Evolutionary conservation across 2,797 vertebrate species (phyloP).

Genomic region (Ataeniobius toweri): DNA sequence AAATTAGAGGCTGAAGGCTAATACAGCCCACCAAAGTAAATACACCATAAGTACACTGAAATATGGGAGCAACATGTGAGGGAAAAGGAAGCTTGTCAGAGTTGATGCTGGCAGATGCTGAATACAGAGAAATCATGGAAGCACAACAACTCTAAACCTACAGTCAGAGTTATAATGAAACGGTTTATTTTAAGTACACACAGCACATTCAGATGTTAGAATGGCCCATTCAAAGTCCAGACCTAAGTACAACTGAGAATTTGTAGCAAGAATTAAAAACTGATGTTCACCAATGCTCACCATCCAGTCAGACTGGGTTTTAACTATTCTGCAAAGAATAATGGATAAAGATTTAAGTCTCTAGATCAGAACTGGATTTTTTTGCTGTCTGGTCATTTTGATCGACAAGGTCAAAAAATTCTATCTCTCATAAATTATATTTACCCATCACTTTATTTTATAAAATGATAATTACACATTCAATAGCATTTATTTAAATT

Average conservation of each 20-base stretch:
- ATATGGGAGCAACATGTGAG: neutral
- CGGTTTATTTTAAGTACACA: neutral
- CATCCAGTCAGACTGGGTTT: neutral
- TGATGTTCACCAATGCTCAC: neutral
- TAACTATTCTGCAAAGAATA: neutral
- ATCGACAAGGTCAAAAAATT: too few relatives aligned
- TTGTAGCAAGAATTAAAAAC: neutral
- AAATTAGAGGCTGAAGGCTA: neutral
- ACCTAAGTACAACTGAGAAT: neutral
- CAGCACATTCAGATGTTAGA: neutral
- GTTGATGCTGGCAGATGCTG: neutral
- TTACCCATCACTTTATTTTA: too few relatives aligned
- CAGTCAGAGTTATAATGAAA: neutral
- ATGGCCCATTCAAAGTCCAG: neutral
- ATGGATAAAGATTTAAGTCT: neutral
- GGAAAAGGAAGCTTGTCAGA: neutral
- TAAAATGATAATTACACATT: too few relatives aligned
- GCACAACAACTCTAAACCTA: neutral
- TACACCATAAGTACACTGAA: neutral
- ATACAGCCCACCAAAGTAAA: neutral
- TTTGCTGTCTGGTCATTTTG: too few relatives aligned
- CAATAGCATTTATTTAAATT: too few relatives aligned
- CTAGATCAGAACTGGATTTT: neutral
- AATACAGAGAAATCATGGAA: neutral
- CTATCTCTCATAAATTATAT: too few relatives aligned